phyloP scores from a whole-genome alignment of 2,797 vertebrate genomes.

The Rhabdomys pumilio region DNA sequence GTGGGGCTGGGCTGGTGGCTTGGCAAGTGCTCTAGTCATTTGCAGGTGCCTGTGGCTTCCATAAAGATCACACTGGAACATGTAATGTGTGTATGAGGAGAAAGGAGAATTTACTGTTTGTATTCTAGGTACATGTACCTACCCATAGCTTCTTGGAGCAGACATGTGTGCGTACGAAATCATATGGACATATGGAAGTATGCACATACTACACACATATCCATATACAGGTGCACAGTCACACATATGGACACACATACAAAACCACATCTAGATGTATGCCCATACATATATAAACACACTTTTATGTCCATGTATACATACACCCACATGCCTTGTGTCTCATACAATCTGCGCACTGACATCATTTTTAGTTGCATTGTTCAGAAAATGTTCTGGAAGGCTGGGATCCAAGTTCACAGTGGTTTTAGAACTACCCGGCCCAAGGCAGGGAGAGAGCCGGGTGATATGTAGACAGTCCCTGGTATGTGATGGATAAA shows the following conservation, averaged over 20 bases:
- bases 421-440: neutral
- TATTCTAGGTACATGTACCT: neutral
- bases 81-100: neutral
- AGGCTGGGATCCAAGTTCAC: neutral
- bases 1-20: conserved; percentile 45
- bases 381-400: neutral
- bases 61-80: neutral
- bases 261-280: neutral
- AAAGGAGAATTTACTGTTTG: neutral
- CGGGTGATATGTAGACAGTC: neutral
- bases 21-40: neutral
- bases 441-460: neutral
- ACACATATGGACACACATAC: neutral
- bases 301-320: neutral
- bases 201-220: neutral
- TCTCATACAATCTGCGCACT: neutral
- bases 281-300: too few species aligned
- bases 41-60: conserved; percentile 62
- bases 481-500: neutral
- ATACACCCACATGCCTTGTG: neutral
- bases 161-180: too few species aligned
- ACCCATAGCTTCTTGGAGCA: neutral
- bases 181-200: neutral
- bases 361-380: neutral
- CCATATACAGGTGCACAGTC: neutral